Conservation (phyloP, 1,140 invertebrate genomes). For the Atta cephalotes region DNA sequence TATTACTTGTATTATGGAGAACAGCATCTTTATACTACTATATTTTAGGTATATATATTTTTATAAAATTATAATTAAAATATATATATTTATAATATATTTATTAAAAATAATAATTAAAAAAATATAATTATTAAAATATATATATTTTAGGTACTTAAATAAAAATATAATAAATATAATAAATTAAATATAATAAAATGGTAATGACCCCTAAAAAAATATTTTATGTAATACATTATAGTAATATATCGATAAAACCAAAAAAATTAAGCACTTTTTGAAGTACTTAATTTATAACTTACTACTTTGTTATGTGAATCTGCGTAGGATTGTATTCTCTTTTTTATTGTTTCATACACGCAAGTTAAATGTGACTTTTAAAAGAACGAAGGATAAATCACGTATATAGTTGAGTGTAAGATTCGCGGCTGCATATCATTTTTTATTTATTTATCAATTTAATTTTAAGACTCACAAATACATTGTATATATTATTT, state of each 20-base stretch:
- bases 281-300: slow-evolving; percentile 5
- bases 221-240: neutral
- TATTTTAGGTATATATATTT: neutral
- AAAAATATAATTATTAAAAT: no score
- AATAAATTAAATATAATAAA: slow-evolving; percentile 6
- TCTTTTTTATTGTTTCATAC: neutral
- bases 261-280: neutral
- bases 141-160: no score
- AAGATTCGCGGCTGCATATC: slow-evolving; percentile 18
- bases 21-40: slow-evolving; percentile 21
- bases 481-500: slow-evolving; percentile 20
- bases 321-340: slow-evolving; percentile 13
- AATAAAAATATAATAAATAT: no score
- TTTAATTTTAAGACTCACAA: slow-evolving; percentile 30
- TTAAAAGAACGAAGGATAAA: neutral
- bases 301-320: neutral
- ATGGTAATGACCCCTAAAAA: neutral
- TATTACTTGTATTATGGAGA: neutral
- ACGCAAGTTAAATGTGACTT: neutral
- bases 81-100: no score
- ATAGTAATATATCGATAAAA: neutral
- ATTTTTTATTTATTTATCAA: slow-evolving; percentile 28
- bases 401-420: neutral
- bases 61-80: no score
- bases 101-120: no score